Base-by-base conservation (phyloP, 2,113 vertebrate species). In the Oreocharis arfaki region DNA sequence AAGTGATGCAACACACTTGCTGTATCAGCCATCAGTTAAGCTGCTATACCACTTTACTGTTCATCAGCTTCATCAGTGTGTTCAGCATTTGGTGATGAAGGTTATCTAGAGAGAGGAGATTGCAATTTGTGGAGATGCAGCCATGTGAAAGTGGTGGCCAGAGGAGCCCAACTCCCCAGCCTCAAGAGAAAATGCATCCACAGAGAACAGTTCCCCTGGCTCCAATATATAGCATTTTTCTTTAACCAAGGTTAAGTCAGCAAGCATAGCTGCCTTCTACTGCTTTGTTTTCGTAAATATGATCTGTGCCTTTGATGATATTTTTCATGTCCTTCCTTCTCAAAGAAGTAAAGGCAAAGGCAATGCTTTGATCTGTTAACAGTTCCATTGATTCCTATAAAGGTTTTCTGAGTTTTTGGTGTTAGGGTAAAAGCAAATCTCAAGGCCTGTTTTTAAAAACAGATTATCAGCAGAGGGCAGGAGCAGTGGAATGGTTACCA, bases 291-390 rank as follows among this genome's bases (percentile, higher is more conserved):
- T 74, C 57, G 47, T 59, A 55, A 85, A 80, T 90, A 42, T 57
- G 30, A 30, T 89, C 30, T 85, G 46, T 86, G 49, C 28, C 11
- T 96, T 95, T 86, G 33, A 65, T 78, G 21, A 10, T 63, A 35
- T 56, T 78, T 93, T 93, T 75, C 24, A 53, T 26, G 22, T 78
- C 32, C 19, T 69, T 50, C 20, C 39, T 67, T 74, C n/a, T 78
- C 30, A 67, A 84, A 53, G 52, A 90, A 90, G 59, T 88, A 74
- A 94, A 90, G 42, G 50, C 32, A 92, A 80, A 95, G 56, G 15
- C 33, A 13, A 3, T 70, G 18, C 60, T 94, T 94, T 84, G 46
- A 70, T 91, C 56, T 75, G 18, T 82, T 81, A 68, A 8, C 69
- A 73, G 49, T 41, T 85, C 37, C 37, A 21, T 47, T 52, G 70